Percentiles rank a stretch among this genome's conserved stretches.
Evolutionary conservation across 2,113 vertebrate species (phyloP).

Genomic region (Arizona elegans): DNA sequence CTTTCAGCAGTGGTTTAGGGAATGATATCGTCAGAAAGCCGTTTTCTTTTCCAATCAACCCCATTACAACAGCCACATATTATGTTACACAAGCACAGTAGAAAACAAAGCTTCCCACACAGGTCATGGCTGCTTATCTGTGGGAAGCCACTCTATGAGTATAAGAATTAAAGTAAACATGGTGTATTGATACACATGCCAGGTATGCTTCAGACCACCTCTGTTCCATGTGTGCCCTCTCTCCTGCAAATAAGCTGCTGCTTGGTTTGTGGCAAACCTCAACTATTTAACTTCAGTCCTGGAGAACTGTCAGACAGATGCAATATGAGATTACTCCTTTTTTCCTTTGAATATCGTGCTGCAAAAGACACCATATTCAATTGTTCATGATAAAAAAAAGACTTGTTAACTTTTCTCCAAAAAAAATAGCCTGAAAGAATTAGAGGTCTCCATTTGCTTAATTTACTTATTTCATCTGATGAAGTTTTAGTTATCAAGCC

Average conservation of each 20-base stretch:
- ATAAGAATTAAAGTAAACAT: conserved; percentile 46
- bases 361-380: conserved; percentile 25
- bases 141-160: conserved; percentile 47
- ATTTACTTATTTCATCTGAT: background rate
- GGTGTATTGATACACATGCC: conserved; percentile 41
- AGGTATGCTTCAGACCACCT: conserved; percentile 33
- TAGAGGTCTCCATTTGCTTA: conserved; percentile 7
- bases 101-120: conserved; percentile 50
- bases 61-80: conserved; percentile 6
- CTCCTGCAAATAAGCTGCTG: conserved; percentile 44
- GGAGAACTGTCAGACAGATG: conserved; percentile 21
- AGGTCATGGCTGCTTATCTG: conserved; percentile 22
- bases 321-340: conserved; percentile 7
- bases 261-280: conserved; percentile 63
- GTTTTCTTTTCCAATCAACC: background rate
- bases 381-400: conserved; percentile 15
- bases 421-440: conserved; percentile 3
- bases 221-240: conserved; percentile 39
- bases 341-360: background rate
- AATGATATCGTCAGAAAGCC: background rate
- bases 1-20: background rate
- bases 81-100: conserved; percentile 34
- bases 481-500: background rate
- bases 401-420: conserved; percentile 19
- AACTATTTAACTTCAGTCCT: conserved; percentile 48